phyloP scores from a whole-genome alignment of 1,140 invertebrate species.

The Gonatopus flavifemur region DNA sequence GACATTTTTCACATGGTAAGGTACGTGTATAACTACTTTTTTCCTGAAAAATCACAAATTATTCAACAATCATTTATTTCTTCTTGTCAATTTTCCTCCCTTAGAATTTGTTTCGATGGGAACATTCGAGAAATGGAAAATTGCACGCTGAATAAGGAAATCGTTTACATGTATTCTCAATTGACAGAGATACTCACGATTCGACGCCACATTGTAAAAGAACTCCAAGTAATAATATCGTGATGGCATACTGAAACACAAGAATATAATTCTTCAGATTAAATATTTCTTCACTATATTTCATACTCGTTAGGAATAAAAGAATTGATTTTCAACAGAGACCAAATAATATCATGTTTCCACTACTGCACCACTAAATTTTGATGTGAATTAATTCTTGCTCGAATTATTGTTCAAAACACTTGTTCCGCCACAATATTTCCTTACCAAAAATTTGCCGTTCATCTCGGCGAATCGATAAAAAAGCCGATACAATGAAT shows the following conservation, averaged over 20 bases:
- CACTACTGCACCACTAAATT: too few relatives aligned
- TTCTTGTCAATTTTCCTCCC: background rate
- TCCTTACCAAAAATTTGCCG: slow-evolving; percentile 23
- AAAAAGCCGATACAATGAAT: background rate
- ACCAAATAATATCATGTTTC: too few relatives aligned
- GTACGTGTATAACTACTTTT: slow-evolving; percentile 66
- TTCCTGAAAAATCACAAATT: slow-evolving; percentile 45
- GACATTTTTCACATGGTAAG: slow-evolving; percentile 64
- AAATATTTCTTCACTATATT: too few relatives aligned
- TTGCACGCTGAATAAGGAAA: background rate
- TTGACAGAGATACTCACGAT: slow-evolving; percentile 15
- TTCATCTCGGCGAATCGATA: slow-evolving; percentile 14
- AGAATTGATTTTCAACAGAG: too few relatives aligned
- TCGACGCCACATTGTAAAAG: slow-evolving; percentile 1
- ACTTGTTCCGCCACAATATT: too few relatives aligned
- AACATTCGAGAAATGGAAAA: background rate
- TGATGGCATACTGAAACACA: slow-evolving; percentile 22
- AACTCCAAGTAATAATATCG: slow-evolving; percentile 9
- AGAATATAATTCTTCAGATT: too few relatives aligned
- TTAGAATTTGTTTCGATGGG: background rate
- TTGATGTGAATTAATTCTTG: too few relatives aligned
- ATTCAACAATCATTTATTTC: background rate
- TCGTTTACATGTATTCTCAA: background rate
- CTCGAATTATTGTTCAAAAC: too few relatives aligned
- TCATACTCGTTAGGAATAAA: too few relatives aligned